Base-by-base conservation (phyloP, 2,797 vertebrate genomes). In the Chrosomus eos region DNA sequence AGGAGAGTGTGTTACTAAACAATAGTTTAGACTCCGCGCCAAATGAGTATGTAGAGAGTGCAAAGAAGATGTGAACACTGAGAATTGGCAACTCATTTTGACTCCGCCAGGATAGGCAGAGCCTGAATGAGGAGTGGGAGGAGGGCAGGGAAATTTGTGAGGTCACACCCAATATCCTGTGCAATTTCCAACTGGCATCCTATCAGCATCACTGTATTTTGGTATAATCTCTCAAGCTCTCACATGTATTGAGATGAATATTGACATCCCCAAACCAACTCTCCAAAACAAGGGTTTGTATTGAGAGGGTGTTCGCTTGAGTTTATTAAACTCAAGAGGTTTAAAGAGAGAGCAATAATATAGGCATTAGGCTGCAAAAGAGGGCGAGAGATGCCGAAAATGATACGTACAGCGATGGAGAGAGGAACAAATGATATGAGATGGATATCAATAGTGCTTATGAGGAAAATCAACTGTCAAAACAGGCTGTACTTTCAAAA, bases 161-260 rank as follows among this genome's bases (percentile, higher is more conserved):
- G 72, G 87, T 88, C 66, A 62, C 18, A 82, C 67, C 82, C 33
- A 85, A 86, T 75, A 88, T 64, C 85, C 82, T 76, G 68, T 72
- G 76, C 67, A 83, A 88, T 88, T 84, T 80, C 48, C 66, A 80
- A 38, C n/a, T 73, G 64, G 48, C 71, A 77, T 82, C 33, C 55
- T 60, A 85, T 85, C 71, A 80, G 76, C 82, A 68, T 85, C 1
- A 23, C 33, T 53, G 38, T 73, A 33, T 83, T 81, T 68, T 21
- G 19, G 60, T 73, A 40, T 70, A 28, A 86, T 74, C 33, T 45
- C 36, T 53, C 36, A 68, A 84, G 67, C 45, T 7, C 51, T 72
- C 26, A 28, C 13, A 76, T 55, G 58, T 73, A 82, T 67, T 76
- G 81, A 58, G 70, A 82, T 76, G 43, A 33, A 26, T 75, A 67